These are phyloP conservation scores for Mandrillus leucophaeus DNA, from an alignment of 2,113 vertebrate species.

Conservation along the genomic window DNA sequence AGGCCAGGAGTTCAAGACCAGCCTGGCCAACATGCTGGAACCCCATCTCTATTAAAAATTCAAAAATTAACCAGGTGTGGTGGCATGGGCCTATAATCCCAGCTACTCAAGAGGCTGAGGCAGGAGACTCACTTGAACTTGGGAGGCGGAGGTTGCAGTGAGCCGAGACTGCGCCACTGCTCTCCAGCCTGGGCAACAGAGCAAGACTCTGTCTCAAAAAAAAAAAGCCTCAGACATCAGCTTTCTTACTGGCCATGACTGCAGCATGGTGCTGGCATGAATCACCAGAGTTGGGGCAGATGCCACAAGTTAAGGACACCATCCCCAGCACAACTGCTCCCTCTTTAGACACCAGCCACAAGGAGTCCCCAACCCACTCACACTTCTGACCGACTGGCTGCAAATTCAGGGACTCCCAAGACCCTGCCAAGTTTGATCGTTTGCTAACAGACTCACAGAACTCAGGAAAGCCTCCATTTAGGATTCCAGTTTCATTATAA, in stretches of 20 bases:
- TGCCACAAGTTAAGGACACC: background rate
- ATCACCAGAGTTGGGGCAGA: background rate
- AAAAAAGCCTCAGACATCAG: too few relatives aligned
- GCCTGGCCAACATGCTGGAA: too few relatives aligned
- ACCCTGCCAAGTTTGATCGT: background rate
- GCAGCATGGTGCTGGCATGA: background rate
- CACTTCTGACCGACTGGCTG: background rate
- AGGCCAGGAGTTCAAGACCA: too few relatives aligned
- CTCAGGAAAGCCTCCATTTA: background rate
- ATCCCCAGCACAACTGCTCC: background rate
- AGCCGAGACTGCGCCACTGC: too few relatives aligned
- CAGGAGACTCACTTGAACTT: too few relatives aligned
- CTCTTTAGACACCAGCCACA: background rate
- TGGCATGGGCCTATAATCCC: too few relatives aligned
- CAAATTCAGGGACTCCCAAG: background rate
- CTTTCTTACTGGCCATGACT: background rate
- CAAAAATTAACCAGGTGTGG: too few relatives aligned
- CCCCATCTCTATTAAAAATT: too few relatives aligned
- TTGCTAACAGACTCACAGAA: background rate
- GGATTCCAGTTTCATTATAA: background rate
- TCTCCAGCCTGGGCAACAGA: too few relatives aligned
- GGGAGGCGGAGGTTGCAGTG: too few relatives aligned
- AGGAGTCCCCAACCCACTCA: background rate
- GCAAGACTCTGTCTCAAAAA: too few relatives aligned
- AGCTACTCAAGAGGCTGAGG: too few relatives aligned